These are phyloP conservation scores for Caenorhabditis macrosperma DNA, from an alignment of 2,888 invertebrate species.

Conservation along the genomic window DNA sequence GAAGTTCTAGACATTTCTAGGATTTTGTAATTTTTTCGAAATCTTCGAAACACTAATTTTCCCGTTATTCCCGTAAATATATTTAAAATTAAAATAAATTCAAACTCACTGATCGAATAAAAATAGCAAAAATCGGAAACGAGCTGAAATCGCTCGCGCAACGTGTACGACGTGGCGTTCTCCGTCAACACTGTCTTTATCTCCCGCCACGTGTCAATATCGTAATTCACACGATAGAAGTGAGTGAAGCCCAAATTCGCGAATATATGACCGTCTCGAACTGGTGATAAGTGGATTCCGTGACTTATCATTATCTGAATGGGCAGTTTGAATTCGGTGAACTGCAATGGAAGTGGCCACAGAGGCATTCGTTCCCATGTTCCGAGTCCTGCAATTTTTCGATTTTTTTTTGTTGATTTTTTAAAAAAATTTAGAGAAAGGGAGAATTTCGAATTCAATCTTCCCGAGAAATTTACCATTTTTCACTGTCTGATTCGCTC, in stretches of 20 bases:
- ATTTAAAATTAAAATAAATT: not conserved
- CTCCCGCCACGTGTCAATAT: conserved; percentile 64
- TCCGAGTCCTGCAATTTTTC: conserved; percentile 45
- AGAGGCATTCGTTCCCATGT: conserved; percentile 65
- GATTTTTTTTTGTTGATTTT: too few relatives aligned
- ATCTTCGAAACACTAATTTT: not conserved
- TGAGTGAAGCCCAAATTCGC: conserved; percentile 60
- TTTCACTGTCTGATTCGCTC: conserved; percentile 57
- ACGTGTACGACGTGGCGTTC: conserved; percentile 64
- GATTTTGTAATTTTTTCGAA: not conserved
- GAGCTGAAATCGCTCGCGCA: conserved; percentile 63
- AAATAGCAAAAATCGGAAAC: conserved; percentile 66
- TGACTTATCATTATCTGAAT: conserved; percentile 67
- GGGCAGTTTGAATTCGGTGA: conserved; percentile 66
- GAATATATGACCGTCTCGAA: conserved; percentile 57
- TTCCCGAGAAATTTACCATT: conserved; percentile 38
- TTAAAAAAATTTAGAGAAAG: too few relatives aligned
- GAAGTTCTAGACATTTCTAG: too few relatives aligned
- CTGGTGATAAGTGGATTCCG: conserved; percentile 63
- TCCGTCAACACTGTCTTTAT: conserved; percentile 49
- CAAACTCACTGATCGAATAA: conserved; percentile 59
- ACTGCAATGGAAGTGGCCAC: conserved; percentile 65
- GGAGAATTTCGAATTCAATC: too few relatives aligned
- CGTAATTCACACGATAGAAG: conserved; percentile 68
- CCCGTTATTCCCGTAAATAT: not conserved